phyloP scores from a whole-genome alignment of 2,888 invertebrate genomes.

The Candidula unifasciata region DNA sequence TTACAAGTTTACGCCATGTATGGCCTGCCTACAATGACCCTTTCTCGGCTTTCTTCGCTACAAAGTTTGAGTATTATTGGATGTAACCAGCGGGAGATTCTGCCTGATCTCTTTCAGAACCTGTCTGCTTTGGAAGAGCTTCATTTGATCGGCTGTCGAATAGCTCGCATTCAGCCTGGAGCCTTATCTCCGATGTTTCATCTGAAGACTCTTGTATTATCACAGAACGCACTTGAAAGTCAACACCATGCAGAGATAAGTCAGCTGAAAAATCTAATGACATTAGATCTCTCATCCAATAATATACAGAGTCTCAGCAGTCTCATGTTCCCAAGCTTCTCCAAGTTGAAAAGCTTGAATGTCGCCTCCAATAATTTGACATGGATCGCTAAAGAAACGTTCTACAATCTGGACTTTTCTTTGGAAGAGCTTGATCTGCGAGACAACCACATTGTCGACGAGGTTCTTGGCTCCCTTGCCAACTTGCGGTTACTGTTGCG shows the following conservation, averaged over 20 bases:
- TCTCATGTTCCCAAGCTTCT: conserved; percentile 47
- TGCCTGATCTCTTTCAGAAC: conserved; percentile 45
- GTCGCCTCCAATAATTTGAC: conserved; percentile 24
- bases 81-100: conserved; percentile 52
- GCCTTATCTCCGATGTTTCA: conserved; percentile 50
- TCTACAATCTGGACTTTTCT: conserved; percentile 22
- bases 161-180: conserved; percentile 51
- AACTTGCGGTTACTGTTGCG: neutral
- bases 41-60: conserved; percentile 48
- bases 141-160: conserved; percentile 55
- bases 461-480: neutral
- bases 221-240: conserved; percentile 45
- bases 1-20: conserved; percentile 48
- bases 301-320: conserved; percentile 44
- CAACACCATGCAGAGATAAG: conserved; percentile 24
- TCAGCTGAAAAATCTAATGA: neutral
- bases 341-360: conserved; percentile 51
- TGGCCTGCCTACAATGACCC: conserved; percentile 53
- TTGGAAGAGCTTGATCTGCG: conserved; percentile 26
- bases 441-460: neutral
- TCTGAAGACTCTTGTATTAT: conserved; percentile 52
- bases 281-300: conserved; percentile 53
- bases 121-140: conserved; percentile 53
- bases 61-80: conserved; percentile 52
- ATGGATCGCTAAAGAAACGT: neutral